These are phyloP conservation scores for Aplysina aerophoba DNA, from an alignment of 37 sponge, comb jelly and placozoan species.

Conservation along the genomic window DNA sequence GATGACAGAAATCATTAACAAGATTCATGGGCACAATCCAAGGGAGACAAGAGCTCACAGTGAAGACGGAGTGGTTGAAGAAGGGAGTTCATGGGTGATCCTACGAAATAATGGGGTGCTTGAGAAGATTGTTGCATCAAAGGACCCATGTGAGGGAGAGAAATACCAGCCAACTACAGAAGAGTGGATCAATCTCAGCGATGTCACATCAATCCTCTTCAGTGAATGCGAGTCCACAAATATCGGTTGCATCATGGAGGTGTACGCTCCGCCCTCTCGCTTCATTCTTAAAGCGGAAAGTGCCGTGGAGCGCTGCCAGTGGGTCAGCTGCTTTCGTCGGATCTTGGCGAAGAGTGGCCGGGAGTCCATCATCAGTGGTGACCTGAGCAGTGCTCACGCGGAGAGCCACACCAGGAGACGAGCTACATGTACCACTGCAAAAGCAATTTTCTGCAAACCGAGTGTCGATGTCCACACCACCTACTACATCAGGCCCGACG, in stretches of 20 bases:
- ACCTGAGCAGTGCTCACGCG: neutral
- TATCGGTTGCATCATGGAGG: neutral
- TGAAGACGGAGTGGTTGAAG: neutral
- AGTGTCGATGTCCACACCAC: conserved; percentile 9
- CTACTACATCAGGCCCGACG: conserved; percentile 25
- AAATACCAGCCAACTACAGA: neutral
- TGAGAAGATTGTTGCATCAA: neutral
- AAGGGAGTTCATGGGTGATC: neutral
- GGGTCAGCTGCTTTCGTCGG: neutral
- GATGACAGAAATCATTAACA: neutral
- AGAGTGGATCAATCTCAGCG: conserved; percentile 18
- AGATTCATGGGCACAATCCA: neutral
- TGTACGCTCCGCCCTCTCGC: conserved; percentile 4
- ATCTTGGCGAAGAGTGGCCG: conserved; percentile 2
- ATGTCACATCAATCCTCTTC: neutral
- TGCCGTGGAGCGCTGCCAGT: neutral
- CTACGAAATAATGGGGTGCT: conserved; percentile 15
- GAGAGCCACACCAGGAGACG: neutral
- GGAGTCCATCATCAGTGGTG: neutral
- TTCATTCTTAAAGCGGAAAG: conserved; percentile 1
- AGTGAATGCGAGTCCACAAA: neutral
- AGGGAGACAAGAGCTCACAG: neutral
- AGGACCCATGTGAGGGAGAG: neutral
- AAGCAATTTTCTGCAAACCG: neutral
- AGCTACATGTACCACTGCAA: neutral